Conservation (phyloP, 2,113 vertebrate genomes). For the Lates calcarifer region DNA sequence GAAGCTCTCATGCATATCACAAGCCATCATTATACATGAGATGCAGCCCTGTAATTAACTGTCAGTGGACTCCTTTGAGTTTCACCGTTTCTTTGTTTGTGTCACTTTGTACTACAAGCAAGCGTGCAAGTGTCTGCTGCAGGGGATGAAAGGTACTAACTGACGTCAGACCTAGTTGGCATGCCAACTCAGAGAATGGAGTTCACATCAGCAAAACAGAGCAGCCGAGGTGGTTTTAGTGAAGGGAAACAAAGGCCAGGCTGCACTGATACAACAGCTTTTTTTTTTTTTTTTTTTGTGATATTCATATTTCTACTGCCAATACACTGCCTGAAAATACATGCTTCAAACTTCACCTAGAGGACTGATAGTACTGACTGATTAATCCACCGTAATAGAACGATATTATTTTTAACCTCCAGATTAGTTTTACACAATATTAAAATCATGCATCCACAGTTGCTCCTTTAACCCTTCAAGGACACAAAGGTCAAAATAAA, state of each 20-base stretch:
- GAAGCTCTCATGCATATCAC: background rate
- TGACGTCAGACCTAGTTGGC: constrained; percentile 71
- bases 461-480: background rate
- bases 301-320: background rate
- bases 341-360: background rate
- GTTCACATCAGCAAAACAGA: constrained; percentile 37
- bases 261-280: constrained; percentile 2
- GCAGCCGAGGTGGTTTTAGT: constrained; percentile 18
- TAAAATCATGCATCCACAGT: background rate
- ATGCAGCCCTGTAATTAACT: background rate
- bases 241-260: background rate
- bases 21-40: background rate
- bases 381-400: background rate
- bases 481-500: constrained; percentile 44
- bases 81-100: constrained; percentile 5
- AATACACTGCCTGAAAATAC: background rate
- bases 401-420: background rate
- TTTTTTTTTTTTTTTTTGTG: no score
- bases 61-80: background rate
- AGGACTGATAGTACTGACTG: background rate
- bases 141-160: constrained; percentile 61
- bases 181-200: constrained; percentile 67
- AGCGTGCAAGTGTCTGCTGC: constrained; percentile 27
- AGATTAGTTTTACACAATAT: background rate
- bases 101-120: constrained; percentile 33